Conservation (phyloP, 2,113 vertebrate species). For the Lamprotornis superbus region DNA sequence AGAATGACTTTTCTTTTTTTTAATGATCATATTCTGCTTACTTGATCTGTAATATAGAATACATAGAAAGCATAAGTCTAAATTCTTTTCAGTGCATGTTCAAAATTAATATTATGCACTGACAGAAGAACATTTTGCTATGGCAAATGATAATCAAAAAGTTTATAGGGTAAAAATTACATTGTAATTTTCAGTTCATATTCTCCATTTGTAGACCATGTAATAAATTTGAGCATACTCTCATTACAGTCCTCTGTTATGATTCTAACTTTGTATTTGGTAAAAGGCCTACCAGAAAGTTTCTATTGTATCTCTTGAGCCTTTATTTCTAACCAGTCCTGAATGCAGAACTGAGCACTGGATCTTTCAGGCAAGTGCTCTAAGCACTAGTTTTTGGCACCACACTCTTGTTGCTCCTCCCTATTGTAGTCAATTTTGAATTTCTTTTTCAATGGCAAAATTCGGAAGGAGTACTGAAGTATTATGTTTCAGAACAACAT, state of each 20-base stretch:
- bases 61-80: background rate
- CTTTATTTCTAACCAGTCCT: background rate
- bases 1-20: background rate
- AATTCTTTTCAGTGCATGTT: background rate
- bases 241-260: background rate
- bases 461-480: background rate
- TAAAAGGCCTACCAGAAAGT: background rate
- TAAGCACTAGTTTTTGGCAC: background rate
- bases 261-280: background rate
- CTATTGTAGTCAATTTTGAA: background rate
- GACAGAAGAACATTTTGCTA: background rate
- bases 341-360: background rate
- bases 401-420: rapidly evolving
- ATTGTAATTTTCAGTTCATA: background rate
- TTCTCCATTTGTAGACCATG: background rate
- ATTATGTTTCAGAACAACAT: background rate
- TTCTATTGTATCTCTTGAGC: background rate
- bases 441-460: background rate
- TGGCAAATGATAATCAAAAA: background rate
- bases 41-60: background rate
- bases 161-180: background rate
- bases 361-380: background rate
- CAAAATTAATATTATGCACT: background rate
- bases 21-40: background rate
- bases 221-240: background rate